A percentile compares a stretch with the other conserved stretches of the same genome.
phyloP scores from a whole-genome alignment of 1,140 invertebrate species.

The Polyergus mexicanus region DNA sequence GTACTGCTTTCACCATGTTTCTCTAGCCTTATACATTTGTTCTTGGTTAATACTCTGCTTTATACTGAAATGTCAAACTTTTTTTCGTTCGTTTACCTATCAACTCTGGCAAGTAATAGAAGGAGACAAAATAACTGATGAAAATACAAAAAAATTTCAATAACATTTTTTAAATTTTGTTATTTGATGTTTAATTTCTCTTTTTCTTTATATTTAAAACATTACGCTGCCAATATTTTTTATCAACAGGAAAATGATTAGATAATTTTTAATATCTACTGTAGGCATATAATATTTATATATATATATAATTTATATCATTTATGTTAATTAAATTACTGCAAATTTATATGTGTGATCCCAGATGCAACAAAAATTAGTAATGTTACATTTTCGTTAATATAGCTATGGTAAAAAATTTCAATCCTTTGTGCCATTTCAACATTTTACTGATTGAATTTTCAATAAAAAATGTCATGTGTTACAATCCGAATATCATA shows the following conservation, averaged over 20 bases:
- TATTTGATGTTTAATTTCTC: not conserved
- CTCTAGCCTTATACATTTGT: not conserved
- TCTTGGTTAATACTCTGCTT: not conserved
- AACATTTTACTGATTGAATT: constrained; percentile 13
- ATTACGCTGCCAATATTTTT: no score
- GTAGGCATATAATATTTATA: no score
- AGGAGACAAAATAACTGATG: not conserved
- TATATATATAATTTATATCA: not conserved
- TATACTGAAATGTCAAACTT: not conserved
- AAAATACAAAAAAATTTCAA: not conserved
- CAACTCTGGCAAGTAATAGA: not conserved
- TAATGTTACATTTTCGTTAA: not conserved
- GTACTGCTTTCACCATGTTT: not conserved
- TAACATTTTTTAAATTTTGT: not conserved
- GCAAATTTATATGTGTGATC: not conserved
- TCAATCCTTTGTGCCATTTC: not conserved
- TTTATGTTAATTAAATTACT: constrained; percentile 1
- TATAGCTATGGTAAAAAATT: not conserved
- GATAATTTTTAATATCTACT: no score
- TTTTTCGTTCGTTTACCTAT: not conserved
- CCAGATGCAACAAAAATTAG: not conserved
- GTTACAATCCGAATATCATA: constrained; percentile 41
- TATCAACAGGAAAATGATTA: no score
- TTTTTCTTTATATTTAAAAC: no score
- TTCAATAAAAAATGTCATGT: constrained; percentile 8